Evolutionary conservation across 2,797 vertebrate genomes (phyloP).

Genomic region (Mus caroli): DNA sequence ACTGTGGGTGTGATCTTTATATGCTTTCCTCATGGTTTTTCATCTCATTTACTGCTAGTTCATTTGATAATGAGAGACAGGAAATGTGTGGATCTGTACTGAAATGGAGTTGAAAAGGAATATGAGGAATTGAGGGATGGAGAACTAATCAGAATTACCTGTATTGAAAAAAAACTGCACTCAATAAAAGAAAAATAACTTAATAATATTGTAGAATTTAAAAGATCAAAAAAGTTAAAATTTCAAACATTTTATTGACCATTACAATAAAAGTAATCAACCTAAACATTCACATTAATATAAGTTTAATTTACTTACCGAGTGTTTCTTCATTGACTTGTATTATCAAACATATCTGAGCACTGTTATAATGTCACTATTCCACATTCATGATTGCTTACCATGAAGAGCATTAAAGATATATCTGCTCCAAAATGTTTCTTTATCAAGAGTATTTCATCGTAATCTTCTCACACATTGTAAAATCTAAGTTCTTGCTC

Average conservation of each 20-base stretch:
- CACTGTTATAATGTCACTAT: background rate
- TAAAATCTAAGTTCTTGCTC: background rate
- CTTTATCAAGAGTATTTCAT: background rate
- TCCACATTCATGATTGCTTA: background rate
- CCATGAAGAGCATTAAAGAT: background rate
- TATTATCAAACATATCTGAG: background rate
- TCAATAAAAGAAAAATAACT: background rate
- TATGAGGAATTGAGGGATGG: background rate
- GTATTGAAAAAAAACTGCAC: background rate
- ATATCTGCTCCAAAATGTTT: background rate
- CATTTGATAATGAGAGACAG: background rate
- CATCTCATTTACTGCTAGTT: background rate
- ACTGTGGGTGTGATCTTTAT: background rate
- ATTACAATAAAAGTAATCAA: too few species aligned
- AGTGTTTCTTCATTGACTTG: background rate
- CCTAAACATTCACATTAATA: background rate
- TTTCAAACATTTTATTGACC: background rate
- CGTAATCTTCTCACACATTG: background rate
- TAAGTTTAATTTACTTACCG: background rate
- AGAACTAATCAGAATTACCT: too few species aligned
- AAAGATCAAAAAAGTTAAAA: background rate
- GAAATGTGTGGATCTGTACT: background rate
- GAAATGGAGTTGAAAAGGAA: background rate
- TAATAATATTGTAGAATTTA: background rate
- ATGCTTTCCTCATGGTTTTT: background rate